A percentile compares a stretch with the other conserved stretches of the same genome.
These are phyloP conservation scores for Microctenopoma lineatum DNA, from an alignment of 2,797 vertebrate species.

Conservation along the genomic window DNA sequence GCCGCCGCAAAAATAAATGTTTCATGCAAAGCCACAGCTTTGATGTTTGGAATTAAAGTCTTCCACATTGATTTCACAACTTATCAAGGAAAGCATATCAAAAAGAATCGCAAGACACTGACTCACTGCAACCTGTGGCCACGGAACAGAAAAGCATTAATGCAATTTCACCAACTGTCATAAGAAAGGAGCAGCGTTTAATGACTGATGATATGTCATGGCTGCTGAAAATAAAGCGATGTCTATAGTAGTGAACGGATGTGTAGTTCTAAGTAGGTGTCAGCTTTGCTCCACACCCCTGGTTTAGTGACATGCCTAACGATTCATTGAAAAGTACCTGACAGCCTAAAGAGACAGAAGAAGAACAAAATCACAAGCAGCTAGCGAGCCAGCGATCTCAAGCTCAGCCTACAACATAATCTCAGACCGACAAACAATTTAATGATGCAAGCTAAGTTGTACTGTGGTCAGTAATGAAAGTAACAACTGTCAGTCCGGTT, in stretches of 20 bases:
- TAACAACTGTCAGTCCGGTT: conserved; percentile 47
- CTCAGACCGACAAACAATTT: conserved; percentile 22
- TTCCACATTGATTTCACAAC: conserved; percentile 63
- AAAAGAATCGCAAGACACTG: conserved; percentile 34
- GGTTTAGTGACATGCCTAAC: conserved; percentile 59
- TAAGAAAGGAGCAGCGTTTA: conserved; percentile 62
- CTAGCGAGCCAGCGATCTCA: background rate
- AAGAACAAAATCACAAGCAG: conserved; percentile 38
- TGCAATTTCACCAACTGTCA: conserved; percentile 58
- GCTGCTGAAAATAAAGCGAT: conserved; percentile 67
- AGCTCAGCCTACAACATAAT: conserved; percentile 17
- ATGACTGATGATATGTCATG: conserved; percentile 82
- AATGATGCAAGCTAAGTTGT: conserved; percentile 21
- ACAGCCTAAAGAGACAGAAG: conserved; percentile 37
- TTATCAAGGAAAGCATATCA: conserved; percentile 65
- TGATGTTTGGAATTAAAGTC: conserved; percentile 68
- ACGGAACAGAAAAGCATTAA: conserved; percentile 57
- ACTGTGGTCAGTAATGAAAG: conserved; percentile 33
- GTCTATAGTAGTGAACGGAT: conserved; percentile 57
- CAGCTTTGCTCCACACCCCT: conserved; percentile 63
- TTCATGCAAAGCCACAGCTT: conserved; percentile 59
- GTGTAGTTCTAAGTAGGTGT: conserved; percentile 55
- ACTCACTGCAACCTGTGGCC: conserved; percentile 53
- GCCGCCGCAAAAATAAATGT: conserved; percentile 71
- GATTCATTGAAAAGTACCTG: conserved; percentile 55